Percentiles rank a stretch among this genome's conserved stretches.
Conservation (phyloP, 2,113 vertebrate species). For the Gymnocephalus cernua region DNA sequence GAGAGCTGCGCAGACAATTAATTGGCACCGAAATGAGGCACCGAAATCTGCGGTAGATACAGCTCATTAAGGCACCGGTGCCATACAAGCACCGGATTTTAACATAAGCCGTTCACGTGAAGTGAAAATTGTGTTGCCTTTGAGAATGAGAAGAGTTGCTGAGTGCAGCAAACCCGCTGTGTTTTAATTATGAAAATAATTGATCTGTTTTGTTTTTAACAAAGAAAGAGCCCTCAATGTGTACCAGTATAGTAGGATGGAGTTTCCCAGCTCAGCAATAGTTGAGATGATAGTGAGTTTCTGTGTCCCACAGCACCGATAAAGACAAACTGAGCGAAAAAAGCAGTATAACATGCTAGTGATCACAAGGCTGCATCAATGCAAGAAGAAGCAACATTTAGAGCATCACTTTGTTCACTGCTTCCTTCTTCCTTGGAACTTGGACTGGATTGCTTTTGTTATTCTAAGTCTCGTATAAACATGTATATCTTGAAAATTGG, state of each 20-base stretch:
- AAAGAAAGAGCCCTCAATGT: not conserved
- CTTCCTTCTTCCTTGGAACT: conserved; percentile 9
- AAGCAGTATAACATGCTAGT: not conserved
- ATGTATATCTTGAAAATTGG: conserved; percentile 33
- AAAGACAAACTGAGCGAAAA: not conserved
- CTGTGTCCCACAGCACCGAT: not conserved
- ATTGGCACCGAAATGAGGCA: no score
- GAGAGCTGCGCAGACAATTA: no score
- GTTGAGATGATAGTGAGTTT: not conserved
- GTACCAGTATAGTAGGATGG: not conserved
- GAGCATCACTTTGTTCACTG: not conserved
- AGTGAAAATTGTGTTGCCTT: no score
- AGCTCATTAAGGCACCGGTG: no score
- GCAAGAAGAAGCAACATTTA: not conserved
- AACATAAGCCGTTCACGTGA: no score
- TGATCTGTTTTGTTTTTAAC: not conserved
- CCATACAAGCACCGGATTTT: no score
- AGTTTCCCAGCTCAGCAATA: not conserved
- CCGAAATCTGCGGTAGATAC: no score
- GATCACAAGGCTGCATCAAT: not conserved
- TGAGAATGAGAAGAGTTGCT: no score
- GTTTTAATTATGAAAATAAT: not conserved
- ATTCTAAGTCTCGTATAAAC: conserved; percentile 34
- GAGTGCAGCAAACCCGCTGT: not conserved
- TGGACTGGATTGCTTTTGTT: conserved; percentile 13